These are phyloP conservation scores for Amphibalanus amphitrite DNA, from an alignment of 1,140 invertebrate species.

Conservation along the genomic window DNA sequence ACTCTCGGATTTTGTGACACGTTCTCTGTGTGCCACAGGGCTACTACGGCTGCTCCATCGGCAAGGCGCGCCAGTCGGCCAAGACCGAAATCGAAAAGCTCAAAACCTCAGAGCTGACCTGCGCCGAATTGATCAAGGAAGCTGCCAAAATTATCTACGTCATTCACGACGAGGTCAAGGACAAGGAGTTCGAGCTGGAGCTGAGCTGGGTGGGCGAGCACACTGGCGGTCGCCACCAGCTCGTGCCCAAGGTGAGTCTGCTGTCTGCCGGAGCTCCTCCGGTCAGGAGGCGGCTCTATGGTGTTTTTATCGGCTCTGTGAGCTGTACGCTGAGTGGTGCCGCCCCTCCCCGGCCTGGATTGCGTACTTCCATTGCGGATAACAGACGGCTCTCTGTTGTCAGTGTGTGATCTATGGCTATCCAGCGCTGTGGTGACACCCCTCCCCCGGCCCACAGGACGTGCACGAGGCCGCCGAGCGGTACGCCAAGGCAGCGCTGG, in stretches of 20 bases:
- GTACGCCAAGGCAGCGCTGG: constrained; percentile 61
- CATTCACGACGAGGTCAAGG: constrained; percentile 95
- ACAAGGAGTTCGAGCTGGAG: constrained; percentile 95
- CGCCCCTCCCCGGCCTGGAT: too few species aligned
- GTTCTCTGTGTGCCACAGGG: constrained; percentile 55
- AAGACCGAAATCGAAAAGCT: constrained; percentile 99
- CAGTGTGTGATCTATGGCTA: too few species aligned
- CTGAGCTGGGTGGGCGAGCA: constrained; percentile 86
- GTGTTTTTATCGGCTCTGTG: too few species aligned
- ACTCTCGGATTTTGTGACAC: constrained; percentile 5
- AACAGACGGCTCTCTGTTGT: too few species aligned
- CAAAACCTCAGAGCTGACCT: constrained; percentile 67
- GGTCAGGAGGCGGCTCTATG: too few species aligned
- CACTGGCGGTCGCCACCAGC: constrained; percentile 52
- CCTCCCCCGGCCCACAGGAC: too few species aligned
- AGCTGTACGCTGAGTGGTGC: too few species aligned
- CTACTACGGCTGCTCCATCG: constrained; percentile 88
- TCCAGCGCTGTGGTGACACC: too few species aligned
- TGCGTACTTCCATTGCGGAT: too few species aligned
- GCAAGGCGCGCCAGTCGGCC: constrained; percentile 95
- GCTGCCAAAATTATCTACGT: constrained; percentile 91
- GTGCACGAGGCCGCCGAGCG: constrained; percentile 46
- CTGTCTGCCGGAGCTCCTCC: too few species aligned
- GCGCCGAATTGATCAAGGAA: constrained; percentile 76
- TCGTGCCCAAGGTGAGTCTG: constrained; percentile 39